A percentile compares a stretch with the other conserved stretches of the same genome.
phyloP scores from a whole-genome alignment of 30 jellyfish, hydroid and myxozoan genomes.

The Nemopilema nomurai region DNA sequence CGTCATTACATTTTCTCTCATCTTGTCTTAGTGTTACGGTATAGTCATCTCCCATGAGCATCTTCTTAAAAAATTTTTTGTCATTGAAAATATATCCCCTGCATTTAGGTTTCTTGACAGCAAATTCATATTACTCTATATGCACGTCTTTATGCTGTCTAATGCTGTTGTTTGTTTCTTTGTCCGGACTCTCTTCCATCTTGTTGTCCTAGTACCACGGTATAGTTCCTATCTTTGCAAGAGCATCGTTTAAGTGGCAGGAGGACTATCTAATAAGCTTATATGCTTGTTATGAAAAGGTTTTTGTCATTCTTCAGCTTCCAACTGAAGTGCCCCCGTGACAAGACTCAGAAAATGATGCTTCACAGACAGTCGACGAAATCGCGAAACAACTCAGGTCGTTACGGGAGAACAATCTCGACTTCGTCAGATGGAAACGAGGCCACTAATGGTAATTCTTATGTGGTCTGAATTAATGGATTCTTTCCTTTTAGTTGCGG shows the following conservation, averaged over 20 bases:
- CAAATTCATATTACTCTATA: too few species aligned
- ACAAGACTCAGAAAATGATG: conserved; percentile 14
- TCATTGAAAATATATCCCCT: background rate
- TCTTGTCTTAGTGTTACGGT: background rate
- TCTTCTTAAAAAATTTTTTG: background rate
- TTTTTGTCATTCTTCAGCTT: too few species aligned
- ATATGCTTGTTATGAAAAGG: too few species aligned
- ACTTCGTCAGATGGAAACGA: conserved; percentile 72
- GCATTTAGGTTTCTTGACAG: too few species aligned
- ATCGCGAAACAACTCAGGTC: conserved; percentile 18
- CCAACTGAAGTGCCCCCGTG: conserved; percentile 16
- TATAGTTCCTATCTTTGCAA: too few species aligned
- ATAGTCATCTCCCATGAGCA: background rate
- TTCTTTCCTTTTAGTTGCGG: background rate
- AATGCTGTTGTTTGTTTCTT: too few species aligned
- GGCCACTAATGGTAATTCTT: conserved; percentile 19
- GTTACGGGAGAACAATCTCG: conserved; percentile 58
- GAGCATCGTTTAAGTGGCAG: too few species aligned
- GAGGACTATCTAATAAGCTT: too few species aligned
- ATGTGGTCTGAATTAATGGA: too few species aligned
- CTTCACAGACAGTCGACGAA: conserved; percentile 16
- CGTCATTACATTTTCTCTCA: background rate
- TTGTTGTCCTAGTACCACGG: too few species aligned
- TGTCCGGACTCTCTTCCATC: too few species aligned
- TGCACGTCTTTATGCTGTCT: too few species aligned